Percentiles rank a stretch among this genome's conserved stretches.
Evolutionary conservation across 2,113 vertebrate species (phyloP).

Genomic region (Phyllostomus hastatus): DNA sequence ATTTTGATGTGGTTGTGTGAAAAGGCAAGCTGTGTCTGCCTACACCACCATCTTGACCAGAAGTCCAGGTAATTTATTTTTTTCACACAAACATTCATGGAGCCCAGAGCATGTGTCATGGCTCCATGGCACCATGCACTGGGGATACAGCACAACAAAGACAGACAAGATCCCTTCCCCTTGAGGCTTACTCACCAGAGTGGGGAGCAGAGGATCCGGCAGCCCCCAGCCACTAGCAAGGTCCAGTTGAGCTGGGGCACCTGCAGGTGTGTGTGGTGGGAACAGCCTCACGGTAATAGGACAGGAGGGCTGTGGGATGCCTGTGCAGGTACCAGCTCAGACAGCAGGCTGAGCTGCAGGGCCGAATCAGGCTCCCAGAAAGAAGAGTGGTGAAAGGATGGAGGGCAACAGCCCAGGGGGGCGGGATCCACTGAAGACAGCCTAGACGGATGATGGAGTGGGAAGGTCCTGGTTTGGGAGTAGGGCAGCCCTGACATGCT

Average conservation of each 20-base stretch:
- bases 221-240: neutral
- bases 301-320: neutral
- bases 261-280: neutral
- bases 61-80: neutral
- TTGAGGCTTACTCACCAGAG: neutral
- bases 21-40: no score
- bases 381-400: neutral
- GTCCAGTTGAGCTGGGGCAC: neutral
- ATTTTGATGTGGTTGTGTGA: no score
- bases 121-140: neutral
- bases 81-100: neutral
- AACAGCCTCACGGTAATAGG: accelerated
- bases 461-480: neutral
- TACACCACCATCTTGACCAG: no score
- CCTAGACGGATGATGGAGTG: neutral
- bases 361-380: neutral
- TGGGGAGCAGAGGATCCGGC: neutral
- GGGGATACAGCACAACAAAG: neutral
- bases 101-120: neutral
- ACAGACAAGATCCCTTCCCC: neutral
- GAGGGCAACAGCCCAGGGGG: neutral
- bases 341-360: neutral
- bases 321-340: neutral
- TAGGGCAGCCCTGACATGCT: no score
- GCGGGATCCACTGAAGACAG: neutral